Evolutionary conservation across 2,888 invertebrate species (phyloP), one percentile per base, ranked within the genome.

Genomic region (Cyaniris semiargus): DNA sequence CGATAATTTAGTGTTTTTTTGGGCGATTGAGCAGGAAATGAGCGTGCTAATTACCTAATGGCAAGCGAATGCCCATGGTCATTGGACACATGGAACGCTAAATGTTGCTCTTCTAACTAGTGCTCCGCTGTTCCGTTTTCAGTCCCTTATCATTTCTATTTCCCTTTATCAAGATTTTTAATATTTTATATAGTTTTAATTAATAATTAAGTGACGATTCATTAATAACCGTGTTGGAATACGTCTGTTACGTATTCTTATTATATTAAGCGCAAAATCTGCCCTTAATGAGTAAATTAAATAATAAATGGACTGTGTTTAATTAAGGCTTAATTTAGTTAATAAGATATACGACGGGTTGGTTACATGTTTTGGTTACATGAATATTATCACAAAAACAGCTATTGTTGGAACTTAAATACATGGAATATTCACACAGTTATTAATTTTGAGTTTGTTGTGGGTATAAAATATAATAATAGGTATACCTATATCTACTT

Each of bases 251-350:
- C n/a, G n/a, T n/a, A n/a, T n/a, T n/a, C n/a, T n/a, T n/a, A n/a
- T n/a, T n/a, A n/a, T n/a, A n/a, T n/a, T n/a, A n/a, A 6, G 66
- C 27, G 27, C 66, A 66, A 66, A 60, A 6, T 31, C 15, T 18
- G 18, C 66, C 27, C 66, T 66, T 66, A 18, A 66, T 66, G 66
- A 66, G 27, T 18, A 27, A 27, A 31, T 31, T 27, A 6, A 66
- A 66, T 27, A 66, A 66, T 66, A 27, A 66, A 66, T 31, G 66
- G 66, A 27, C 27, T 18, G 66, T 66, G 18, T 66, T 31, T 66
- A 66, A 31, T 66, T 13, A 66, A 27, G 27, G 15, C 31, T 66
- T 27, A 66, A 66, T 66, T 66, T 27, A 66, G 21, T 66, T 66
- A 31, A 66, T 66, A 31, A 31, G 6, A 66, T 23, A 23, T 53